A percentile compares a stretch with the other conserved stretches of the same genome.
phyloP scores from a whole-genome alignment of 2,113 vertebrate species.

The Sardina pilchardus region DNA sequence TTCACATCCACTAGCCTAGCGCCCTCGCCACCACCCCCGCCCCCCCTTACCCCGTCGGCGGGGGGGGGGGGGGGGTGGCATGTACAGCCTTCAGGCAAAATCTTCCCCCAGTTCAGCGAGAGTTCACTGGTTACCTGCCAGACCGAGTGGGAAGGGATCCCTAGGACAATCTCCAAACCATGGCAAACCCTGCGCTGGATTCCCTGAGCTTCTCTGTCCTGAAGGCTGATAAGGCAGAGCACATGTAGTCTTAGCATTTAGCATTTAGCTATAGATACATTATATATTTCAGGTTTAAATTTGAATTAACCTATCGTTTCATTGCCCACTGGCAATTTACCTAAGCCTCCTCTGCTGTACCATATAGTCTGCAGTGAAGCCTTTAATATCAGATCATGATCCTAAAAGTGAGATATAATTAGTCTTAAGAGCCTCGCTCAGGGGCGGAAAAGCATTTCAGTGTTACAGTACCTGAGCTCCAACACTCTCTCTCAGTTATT shows the following conservation, averaged over 20 bases:
- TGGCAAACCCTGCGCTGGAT: neutral
- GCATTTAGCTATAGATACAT: neutral
- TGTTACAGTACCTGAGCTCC: neutral
- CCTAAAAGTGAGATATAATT: neutral
- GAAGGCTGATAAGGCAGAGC: neutral
- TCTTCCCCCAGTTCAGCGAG: neutral
- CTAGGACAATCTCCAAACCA: neutral
- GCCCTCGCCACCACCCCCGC: neutral
- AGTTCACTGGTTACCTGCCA: slow-evolving; percentile 13
- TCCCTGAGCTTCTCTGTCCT: neutral
- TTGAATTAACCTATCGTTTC: neutral
- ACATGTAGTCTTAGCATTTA: neutral
- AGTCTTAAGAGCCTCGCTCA: neutral
- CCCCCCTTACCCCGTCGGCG: neutral
- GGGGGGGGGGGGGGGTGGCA: neutral
- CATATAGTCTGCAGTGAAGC: neutral
- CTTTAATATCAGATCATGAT: neutral
- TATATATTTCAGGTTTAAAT: neutral
- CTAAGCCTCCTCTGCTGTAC: neutral
- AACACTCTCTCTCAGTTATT: neutral
- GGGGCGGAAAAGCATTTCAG: neutral
- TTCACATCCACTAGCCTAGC: neutral
- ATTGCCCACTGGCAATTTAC: neutral
- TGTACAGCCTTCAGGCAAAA: neutral
- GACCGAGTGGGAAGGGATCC: neutral